Evolutionary conservation across 2,113 vertebrate genomes (phyloP).

Genomic region (Cathartes aura): DNA sequence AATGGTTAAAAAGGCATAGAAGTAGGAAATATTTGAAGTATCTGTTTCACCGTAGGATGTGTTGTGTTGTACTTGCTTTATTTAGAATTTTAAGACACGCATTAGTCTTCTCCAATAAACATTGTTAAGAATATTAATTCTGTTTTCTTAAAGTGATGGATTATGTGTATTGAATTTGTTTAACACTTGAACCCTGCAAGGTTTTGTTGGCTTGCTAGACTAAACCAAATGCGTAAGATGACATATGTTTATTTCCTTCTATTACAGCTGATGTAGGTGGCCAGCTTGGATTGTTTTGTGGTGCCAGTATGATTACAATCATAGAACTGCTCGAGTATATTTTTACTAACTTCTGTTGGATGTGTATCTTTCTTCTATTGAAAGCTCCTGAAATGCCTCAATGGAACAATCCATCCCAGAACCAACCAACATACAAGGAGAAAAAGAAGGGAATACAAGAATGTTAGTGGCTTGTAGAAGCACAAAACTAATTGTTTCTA

Average conservation of each 20-base stretch:
- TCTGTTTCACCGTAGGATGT: neutral
- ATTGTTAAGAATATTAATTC: conserved; percentile 26
- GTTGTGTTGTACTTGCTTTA: neutral
- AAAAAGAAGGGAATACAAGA: conserved; percentile 60
- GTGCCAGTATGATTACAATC: conserved; percentile 81
- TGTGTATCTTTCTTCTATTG: conserved; percentile 78
- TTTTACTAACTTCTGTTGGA: conserved; percentile 79
- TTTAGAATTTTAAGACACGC: conserved; percentile 7
- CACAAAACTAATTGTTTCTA: neutral
- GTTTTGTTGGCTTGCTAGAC: conserved; percentile 28
- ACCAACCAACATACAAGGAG: neutral
- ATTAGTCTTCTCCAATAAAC: conserved; percentile 6
- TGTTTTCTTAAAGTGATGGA: conserved; percentile 5
- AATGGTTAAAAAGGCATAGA: neutral
- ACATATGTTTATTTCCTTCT: conserved; percentile 42
- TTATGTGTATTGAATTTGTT: neutral
- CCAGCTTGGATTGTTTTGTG: conserved; percentile 81
- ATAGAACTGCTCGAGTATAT: conserved; percentile 81
- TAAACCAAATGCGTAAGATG: conserved; percentile 23
- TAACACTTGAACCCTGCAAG: neutral
- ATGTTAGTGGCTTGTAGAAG: conserved; percentile 28
- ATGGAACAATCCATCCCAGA: conserved; percentile 17
- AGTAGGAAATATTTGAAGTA: neutral
- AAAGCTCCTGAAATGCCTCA: conserved; percentile 73
- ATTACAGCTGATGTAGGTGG: conserved; percentile 78